phyloP scores from a whole-genome alignment of 2,888 invertebrate species.

The Lochmaea crataegi region DNA sequence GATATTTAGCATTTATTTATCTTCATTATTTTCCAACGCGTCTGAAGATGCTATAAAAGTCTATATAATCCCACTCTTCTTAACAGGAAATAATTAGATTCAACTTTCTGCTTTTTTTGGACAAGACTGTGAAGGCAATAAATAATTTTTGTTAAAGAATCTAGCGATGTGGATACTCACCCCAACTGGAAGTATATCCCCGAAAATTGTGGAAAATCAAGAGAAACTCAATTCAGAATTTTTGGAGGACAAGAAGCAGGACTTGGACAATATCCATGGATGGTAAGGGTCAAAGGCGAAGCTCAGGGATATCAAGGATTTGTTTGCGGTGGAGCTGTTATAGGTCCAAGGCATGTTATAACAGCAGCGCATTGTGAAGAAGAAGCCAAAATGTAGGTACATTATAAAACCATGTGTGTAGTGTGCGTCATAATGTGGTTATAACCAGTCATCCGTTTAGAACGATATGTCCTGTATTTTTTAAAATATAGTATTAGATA shows the following conservation, averaged over 20 bases:
- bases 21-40: too few species aligned
- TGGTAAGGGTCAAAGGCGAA: conserved; percentile 16
- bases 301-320: background rate
- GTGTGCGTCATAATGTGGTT: too few species aligned
- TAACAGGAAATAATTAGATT: too few species aligned
- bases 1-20: too few species aligned
- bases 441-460: too few species aligned
- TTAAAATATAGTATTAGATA: too few species aligned
- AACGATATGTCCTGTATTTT: too few species aligned
- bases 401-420: background rate
- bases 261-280: conserved; percentile 27
- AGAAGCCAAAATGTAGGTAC: conserved; percentile 25
- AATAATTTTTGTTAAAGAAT: background rate
- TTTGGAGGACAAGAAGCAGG: conserved; percentile 26
- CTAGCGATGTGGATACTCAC: conserved; percentile 11
- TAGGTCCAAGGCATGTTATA: conserved; percentile 15
- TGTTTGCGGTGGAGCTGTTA: conserved; percentile 20
- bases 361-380: conserved; percentile 31
- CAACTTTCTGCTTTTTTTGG: too few species aligned
- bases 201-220: conserved; percentile 19
- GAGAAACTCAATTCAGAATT: conserved; percentile 25
- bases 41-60: too few species aligned
- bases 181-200: conserved; percentile 18
- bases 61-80: too few species aligned
- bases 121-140: background rate